phyloP scores from a whole-genome alignment of 2,113 vertebrate species.

The Coptodon bakossiorum region DNA sequence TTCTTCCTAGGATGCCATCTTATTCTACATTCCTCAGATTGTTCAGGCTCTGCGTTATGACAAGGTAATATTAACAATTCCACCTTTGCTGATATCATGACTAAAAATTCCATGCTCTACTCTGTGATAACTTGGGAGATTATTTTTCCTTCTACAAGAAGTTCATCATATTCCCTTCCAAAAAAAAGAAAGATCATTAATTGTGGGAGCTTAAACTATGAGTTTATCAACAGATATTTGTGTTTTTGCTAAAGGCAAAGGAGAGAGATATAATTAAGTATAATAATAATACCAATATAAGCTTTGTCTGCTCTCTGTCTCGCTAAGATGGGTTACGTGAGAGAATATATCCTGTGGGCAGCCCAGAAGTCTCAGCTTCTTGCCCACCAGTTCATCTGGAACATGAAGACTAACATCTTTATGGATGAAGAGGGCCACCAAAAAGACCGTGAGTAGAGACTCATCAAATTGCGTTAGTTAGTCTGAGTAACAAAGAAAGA shows the following conservation, averaged over 20 bases:
- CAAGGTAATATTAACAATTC: constrained; percentile 77
- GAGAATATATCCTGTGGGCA: constrained; percentile 97
- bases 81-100: not conserved
- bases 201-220: not conserved
- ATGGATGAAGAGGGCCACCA: constrained; percentile 93
- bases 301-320: not conserved
- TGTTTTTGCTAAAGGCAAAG: not conserved
- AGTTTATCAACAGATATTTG: not conserved
- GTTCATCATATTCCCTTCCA: not conserved
- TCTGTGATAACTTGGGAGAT: not conserved
- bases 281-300: not conserved
- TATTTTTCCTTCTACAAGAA: not conserved
- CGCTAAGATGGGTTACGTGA: constrained; percentile 92
- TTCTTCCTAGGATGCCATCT: constrained; percentile 84
- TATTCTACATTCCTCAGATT: constrained; percentile 99
- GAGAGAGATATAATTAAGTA: not conserved
- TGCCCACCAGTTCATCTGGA: constrained; percentile 99
- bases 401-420: constrained; percentile 99
- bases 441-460: constrained; percentile 87
- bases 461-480: not conserved
- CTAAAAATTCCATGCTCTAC: not conserved
- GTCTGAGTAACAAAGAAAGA: not conserved
- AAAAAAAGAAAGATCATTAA: not conserved
- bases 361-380: constrained; percentile 95
- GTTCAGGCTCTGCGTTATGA: constrained; percentile 95